phyloP scores from a whole-genome alignment of 1,140 invertebrate species.

The Heliconius hewitsoni region DNA sequence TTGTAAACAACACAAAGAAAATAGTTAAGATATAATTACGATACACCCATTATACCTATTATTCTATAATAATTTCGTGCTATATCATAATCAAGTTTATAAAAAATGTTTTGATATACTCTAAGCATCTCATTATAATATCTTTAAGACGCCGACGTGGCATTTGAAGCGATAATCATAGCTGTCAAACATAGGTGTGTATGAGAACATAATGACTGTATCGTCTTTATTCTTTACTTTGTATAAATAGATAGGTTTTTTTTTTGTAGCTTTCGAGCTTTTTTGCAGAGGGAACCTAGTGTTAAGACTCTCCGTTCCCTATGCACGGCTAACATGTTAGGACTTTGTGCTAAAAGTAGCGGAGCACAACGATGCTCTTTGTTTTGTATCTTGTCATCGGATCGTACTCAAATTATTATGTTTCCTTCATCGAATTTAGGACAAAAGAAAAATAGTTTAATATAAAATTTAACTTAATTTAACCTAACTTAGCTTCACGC shows the following conservation, averaged over 20 bases:
- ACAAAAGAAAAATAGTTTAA: not conserved
- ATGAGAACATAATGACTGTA: not conserved
- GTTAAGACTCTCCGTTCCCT: too few species aligned
- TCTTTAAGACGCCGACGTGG: constrained; percentile 11
- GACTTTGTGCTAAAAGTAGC: too few species aligned
- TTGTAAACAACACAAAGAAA: too few species aligned
- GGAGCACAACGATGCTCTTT: too few species aligned
- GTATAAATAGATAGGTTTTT: not conserved
- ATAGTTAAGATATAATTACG: too few species aligned
- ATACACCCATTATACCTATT: not conserved
- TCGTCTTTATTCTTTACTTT: not conserved
- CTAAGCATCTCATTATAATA: constrained; percentile 22
- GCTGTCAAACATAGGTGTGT: constrained; percentile 15
- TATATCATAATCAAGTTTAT: constrained; percentile 1
- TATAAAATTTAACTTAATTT: not conserved
- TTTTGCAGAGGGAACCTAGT: too few species aligned
- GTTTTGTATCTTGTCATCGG: too few species aligned
- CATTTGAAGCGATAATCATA: constrained; percentile 23
- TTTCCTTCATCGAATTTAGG: too few species aligned
- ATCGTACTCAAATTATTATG: too few species aligned
- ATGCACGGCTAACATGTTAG: too few species aligned
- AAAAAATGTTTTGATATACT: constrained; percentile 1
- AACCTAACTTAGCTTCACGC: too few species aligned
- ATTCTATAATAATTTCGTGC: not conserved
- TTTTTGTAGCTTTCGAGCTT: too few species aligned